Base-by-base conservation (phyloP, 2,888 invertebrate genomes). In the Onchidella celtica region DNA sequence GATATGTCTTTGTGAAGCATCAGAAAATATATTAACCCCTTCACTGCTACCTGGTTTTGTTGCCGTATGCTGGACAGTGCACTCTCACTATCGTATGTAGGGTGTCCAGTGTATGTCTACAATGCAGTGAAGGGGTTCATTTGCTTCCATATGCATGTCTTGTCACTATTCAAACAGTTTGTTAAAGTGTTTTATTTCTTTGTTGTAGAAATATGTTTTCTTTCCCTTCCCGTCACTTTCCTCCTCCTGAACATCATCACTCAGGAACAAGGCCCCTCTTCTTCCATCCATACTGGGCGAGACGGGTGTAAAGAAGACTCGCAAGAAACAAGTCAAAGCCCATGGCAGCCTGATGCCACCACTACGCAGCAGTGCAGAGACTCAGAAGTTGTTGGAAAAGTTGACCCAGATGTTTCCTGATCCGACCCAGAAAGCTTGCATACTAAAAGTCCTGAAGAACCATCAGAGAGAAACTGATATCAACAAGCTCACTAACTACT, bases 401-500 rank as follows among this genome's bases (percentile, higher is more conserved):
- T 82, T 91, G 63, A 85, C 84, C 65, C 83, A 47, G 27, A 83
- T 91, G 47, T 91, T 86, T 85, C 83, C 90, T 0, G 89, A 88
- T 11, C 68, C 83, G 21, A 81, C 81, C 0, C 87, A 89, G 65
- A 86, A 87, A 32, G 79, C 85, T 3, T 86, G 81, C 24, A 83
- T 91, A 11, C 63, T 57, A 6, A 83, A 83, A 36, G 86, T 91
- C 38, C 81, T 91, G 32, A 57, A 83, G 0, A 89, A 90, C 83
- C 90, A 90, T 82, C 77, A 80, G 1, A n/a, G 29, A 47, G 91
- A 90, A 83, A 89, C 84, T 6, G 88, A 91, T 72, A 21, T 90
- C 24, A 87, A 85, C 24, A 87, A 85, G 78, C 86, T 90, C 32
- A 86, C 88, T n/a, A 89, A 90, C 83, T 90, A 88, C 76, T 86